Conservation (phyloP, 1,140 invertebrate species). For the Pteromalus puparum region DNA sequence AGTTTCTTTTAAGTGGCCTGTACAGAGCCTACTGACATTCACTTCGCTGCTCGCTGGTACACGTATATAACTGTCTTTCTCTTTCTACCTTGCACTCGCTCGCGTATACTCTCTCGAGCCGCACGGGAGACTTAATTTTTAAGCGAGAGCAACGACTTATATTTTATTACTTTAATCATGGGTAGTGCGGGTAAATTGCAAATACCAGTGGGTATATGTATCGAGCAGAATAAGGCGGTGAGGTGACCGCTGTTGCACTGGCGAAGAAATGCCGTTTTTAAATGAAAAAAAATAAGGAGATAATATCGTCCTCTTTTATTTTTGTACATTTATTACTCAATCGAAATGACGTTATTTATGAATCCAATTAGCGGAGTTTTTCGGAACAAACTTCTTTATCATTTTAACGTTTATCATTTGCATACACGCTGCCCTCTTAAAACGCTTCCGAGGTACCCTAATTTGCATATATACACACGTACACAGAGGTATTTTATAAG, state of each 20-base stretch:
- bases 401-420: no score
- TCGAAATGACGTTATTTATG: background rate
- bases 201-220: background rate
- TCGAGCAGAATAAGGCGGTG: no score
- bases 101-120: background rate
- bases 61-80: background rate
- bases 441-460: no score
- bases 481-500: no score
- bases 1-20: background rate
- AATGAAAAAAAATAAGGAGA: background rate
- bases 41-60: background rate
- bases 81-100: background rate
- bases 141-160: background rate
- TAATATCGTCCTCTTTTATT: no score
- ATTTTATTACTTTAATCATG: conserved; percentile 1
- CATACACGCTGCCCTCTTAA: no score
- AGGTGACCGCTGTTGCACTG: no score
- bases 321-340: background rate
- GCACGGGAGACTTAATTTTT: no score
- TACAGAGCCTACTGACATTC: background rate
- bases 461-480: no score
- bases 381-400: no score
- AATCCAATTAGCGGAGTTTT: background rate
- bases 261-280: no score
- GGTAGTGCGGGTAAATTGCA: background rate